phyloP scores from a whole-genome alignment of 2,797 vertebrate species.

The Dendrocincla fuliginosa region DNA sequence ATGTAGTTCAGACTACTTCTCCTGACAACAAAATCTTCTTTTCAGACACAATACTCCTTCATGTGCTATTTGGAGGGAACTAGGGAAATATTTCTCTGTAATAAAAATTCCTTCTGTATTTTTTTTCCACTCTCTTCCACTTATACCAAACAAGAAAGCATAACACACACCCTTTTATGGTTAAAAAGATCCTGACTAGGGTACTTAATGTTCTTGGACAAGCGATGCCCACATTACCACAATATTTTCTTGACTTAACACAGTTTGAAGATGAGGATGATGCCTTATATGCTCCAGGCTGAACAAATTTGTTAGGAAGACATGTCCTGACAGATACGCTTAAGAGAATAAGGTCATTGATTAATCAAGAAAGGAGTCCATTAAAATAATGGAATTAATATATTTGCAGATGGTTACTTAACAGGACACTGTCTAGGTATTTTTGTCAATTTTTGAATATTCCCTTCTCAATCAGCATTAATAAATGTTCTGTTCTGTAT shows the following conservation, averaged over 20 bases:
- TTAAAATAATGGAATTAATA: slow-evolving; percentile 59
- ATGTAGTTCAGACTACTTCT: background rate
- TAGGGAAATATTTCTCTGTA: slow-evolving; percentile 76
- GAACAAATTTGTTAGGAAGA: slow-evolving; percentile 59
- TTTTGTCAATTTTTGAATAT: slow-evolving; percentile 21
- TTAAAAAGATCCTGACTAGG: slow-evolving; percentile 72
- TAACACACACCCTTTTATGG: slow-evolving; percentile 77
- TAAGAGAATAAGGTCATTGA: slow-evolving; percentile 66
- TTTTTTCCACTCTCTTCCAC: slow-evolving; percentile 72
- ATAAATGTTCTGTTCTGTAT: background rate
- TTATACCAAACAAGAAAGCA: slow-evolving; percentile 77
- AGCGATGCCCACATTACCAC: slow-evolving; percentile 62
- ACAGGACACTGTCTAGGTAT: slow-evolving; percentile 34
- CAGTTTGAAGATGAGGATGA: slow-evolving; percentile 63
- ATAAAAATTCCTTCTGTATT: slow-evolving; percentile 77
- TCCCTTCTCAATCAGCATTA: background rate
- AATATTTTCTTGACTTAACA: slow-evolving; percentile 65
- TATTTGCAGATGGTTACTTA: slow-evolving; percentile 46
- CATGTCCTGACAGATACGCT: slow-evolving; percentile 46
- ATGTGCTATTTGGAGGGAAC: slow-evolving; percentile 72
- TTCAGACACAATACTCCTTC: slow-evolving; percentile 65
- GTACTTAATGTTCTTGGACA: slow-evolving; percentile 76
- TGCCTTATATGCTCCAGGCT: slow-evolving; percentile 51
- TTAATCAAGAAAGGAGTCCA: slow-evolving; percentile 57
- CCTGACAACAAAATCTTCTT: slow-evolving; percentile 56